Evolutionary conservation across 2,113 vertebrate genomes (phyloP), one percentile per base, ranked within the genome.

Genomic region (Chamaetylas fuelleborni): DNA sequence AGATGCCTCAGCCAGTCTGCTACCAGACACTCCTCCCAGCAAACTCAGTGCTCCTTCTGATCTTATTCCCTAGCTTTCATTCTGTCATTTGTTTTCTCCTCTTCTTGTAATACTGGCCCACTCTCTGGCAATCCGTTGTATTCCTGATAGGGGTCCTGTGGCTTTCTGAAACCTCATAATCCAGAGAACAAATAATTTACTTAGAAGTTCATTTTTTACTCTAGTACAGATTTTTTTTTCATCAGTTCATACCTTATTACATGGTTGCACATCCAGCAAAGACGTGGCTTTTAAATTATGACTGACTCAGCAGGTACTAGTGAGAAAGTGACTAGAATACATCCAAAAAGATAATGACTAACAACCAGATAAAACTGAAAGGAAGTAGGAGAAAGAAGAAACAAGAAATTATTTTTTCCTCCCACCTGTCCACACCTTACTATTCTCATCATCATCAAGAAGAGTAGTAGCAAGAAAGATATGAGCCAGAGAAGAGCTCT

Each of bases 361-460:
- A 51, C 1, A 0, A 58, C 22, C 29, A 69, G 45, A 53, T 54
- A 42, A 90, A 47, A 50, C 23, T 76, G 38, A 31, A 78, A 90
- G 33, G 13, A 88, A 62, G 20, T 2, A 61, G 14, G 5, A 7
- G 6, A 14, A 67, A 12, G 25, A 81, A 65, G 15, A 16, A 78
- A 67, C 0, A 5, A 47, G 9, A 10, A 65, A 64, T 34, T 50
- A 1, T 33, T 50, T 23, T 47, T 34, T 1, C 0, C 3, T 5
- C 16, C 12, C 38, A 54, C 40, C 25, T 56, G 34, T 38, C 40
- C 85, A 48, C 14, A 76, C 28, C 11, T 10, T 50, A n/a, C 33
- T 67, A 8, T 2, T 62, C 28, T 40, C 42, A 74, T 54, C 20
- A 42, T 53, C 29, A 38, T 40, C 14, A 14, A 0, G 0, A 71